These are phyloP conservation scores for Diaphora mendica DNA, from an alignment of 2,888 invertebrate species.

Conservation along the genomic window DNA sequence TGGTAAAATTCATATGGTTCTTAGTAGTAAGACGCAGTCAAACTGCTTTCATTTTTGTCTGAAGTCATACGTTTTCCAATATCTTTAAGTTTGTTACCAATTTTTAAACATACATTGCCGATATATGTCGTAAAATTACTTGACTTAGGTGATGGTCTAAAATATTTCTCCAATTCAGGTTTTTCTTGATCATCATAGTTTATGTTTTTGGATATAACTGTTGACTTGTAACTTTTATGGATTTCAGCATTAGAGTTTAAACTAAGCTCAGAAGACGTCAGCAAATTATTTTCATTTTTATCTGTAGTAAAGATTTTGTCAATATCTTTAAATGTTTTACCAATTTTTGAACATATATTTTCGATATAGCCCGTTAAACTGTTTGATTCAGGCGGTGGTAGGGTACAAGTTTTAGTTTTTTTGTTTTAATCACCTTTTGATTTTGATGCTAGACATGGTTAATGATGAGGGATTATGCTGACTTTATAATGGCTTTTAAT, in stretches of 20 bases:
- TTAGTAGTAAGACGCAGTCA: neutral
- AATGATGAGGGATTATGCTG: neutral
- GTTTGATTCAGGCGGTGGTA: neutral
- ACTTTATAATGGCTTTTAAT: neutral
- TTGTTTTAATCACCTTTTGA: neutral
- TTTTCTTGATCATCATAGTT: neutral
- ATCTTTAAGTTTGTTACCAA: constrained; percentile 3
- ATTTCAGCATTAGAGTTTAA: neutral
- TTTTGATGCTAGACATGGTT: neutral
- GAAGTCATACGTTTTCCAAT: neutral
- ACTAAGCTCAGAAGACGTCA: neutral
- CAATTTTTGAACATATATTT: constrained; percentile 2
- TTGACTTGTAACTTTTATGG: neutral
- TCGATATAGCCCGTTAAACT: neutral
- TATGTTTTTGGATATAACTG: neutral
- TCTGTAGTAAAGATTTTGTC: neutral
- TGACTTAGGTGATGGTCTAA: neutral
- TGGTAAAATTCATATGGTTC: neutral
- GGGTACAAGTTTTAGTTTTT: neutral
- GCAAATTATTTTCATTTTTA: neutral
- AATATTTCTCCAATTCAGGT: neutral
- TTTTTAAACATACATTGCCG: neutral
- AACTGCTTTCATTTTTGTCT: neutral
- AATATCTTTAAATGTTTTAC: neutral
- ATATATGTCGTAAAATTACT: neutral